Evolutionary conservation across 2,888 invertebrate genomes (phyloP).

Genomic region (Habroteleia sp.): DNA sequence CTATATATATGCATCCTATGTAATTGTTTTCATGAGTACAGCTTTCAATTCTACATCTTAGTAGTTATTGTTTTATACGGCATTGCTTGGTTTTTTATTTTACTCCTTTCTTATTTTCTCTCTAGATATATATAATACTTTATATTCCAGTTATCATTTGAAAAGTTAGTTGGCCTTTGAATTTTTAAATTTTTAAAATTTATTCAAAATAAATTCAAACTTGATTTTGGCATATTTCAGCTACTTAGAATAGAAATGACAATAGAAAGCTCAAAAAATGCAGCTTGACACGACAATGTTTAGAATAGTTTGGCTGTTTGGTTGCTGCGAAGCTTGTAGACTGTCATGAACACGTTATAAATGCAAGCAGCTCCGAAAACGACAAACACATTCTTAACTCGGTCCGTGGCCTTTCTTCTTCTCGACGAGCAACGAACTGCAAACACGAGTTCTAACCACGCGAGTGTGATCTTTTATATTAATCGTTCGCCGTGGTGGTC

Average conservation of each 20-base stretch:
- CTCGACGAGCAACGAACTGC: slow-evolving; percentile 47
- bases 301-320: slow-evolving; percentile 64
- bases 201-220: too few species aligned
- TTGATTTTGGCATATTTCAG: too few species aligned
- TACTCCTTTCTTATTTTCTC: too few species aligned
- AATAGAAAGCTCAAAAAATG: slow-evolving; percentile 58
- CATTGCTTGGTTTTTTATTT: too few species aligned
- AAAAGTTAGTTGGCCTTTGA: too few species aligned
- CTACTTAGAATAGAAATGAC: not conserved
- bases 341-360: slow-evolving; percentile 64
- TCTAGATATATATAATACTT: too few species aligned
- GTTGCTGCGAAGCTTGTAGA: slow-evolving; percentile 27
- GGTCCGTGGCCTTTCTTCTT: slow-evolving; percentile 44
- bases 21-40: too few species aligned
- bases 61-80: too few species aligned
- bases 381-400: slow-evolving; percentile 55
- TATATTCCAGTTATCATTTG: too few species aligned
- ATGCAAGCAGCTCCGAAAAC: slow-evolving; percentile 65
- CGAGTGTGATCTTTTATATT: slow-evolving; percentile 62
- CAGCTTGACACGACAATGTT: slow-evolving; percentile 73
- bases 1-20: too few species aligned
- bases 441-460: slow-evolving; percentile 60
- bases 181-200: too few species aligned
- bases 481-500: slow-evolving; percentile 62
- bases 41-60: too few species aligned